Base-by-base conservation (phyloP, 2,888 invertebrate species). In the Agrotis exclamationis region DNA sequence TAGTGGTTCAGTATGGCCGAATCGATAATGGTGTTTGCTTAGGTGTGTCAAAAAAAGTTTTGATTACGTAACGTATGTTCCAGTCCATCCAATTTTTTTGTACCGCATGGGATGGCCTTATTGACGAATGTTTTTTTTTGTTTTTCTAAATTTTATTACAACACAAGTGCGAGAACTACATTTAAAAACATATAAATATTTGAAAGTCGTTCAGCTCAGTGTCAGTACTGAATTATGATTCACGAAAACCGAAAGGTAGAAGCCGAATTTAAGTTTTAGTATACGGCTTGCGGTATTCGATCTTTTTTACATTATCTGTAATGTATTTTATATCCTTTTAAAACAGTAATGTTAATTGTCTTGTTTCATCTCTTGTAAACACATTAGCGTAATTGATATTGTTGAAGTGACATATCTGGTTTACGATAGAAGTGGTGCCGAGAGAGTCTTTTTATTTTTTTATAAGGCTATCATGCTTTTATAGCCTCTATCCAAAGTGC, bases 381-480 rank as follows among this genome's bases (percentile, higher is more conserved):
- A 63, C 24, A 74, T 56, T 13, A 33, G 13, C 6, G 50, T 20
- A 72, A 74, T 74, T 28, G 33, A 72, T 65, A 74, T 7, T 50
- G 48, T 57, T 74, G 75, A 45, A 44, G 50, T 18, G 22, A 14
- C 45, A 45, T 28, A 28, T 57, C 75, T 47, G 3, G 0, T 24
- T 57, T 45, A 57, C 22, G 50, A 57, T 33, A 7, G 14, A 50
- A 66, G 28, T 75, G 33, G 24, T 54, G 4, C 13, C 20, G 45
- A 48, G 20, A 39, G 45, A 54, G 4, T 13, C n/a, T 22, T 45
- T 72, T 67, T 59, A 24, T 24, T 22, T 22, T 45, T 72, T 67
- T 59, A 24, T 24, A 60, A 76, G 48, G 44, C 33, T 68, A 74
- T 74, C 54, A 11, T 24, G 24, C n/a, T 69, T 74, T 74, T 59